These are phyloP conservation scores for Microctonus hyperodae DNA, from an alignment of 2,888 invertebrate species.

Conservation along the genomic window DNA sequence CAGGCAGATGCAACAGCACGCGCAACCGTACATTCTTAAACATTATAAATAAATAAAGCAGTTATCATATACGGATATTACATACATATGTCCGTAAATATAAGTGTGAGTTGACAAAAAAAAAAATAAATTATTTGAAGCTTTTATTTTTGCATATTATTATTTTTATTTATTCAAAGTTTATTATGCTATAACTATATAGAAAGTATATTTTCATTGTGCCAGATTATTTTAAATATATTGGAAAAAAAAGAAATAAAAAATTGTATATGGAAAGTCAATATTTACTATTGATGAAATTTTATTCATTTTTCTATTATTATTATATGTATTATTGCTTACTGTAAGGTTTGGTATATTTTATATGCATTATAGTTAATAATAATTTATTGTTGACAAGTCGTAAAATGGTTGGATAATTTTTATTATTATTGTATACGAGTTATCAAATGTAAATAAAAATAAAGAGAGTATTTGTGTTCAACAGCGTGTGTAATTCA, in stretches of 20 bases:
- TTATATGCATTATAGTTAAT: conserved; percentile 17
- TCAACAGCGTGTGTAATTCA: background rate
- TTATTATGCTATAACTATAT: no score
- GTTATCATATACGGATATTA: conserved; percentile 14
- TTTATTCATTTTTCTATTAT: background rate
- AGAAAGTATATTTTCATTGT: no score
- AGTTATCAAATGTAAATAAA: conserved; percentile 31
- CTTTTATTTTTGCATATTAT: no score
- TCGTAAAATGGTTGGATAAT: conserved; percentile 40
- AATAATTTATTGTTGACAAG: conserved; percentile 41
- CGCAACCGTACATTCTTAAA: conserved; percentile 10
- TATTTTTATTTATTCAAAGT: no score
- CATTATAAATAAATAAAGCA: conserved; percentile 19
- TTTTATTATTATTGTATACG: conserved; percentile 38
- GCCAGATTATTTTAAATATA: no score
- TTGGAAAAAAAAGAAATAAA: no score
- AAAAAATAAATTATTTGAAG: no score
- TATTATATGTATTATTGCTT: background rate
- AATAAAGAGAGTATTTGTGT: no score
- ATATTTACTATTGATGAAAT: no score
- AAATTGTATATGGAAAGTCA: no score
- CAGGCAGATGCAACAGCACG: conserved; percentile 27
- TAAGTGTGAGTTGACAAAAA: no score
- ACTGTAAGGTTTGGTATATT: background rate
- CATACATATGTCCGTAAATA: no score